Conservation (phyloP, 2,113 vertebrate species). For the Campylomormyrus numenius region DNA sequence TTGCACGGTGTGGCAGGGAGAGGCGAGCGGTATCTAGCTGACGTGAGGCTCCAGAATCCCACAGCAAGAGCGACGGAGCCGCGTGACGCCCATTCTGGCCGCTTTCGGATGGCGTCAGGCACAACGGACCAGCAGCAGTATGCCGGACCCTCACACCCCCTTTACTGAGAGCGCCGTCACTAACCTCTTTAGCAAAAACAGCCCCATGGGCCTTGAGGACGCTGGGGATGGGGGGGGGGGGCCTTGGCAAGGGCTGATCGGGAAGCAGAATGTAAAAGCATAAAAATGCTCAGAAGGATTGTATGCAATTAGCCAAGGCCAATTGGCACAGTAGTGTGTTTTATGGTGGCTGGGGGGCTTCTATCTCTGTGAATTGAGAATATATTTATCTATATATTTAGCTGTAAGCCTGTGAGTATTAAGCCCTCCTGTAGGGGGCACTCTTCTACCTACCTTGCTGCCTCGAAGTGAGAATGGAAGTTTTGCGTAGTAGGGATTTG, state of each 20-base stretch:
- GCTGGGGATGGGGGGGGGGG: background rate
- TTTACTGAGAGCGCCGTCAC: background rate
- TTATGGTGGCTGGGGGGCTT: background rate
- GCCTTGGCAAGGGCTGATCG: background rate
- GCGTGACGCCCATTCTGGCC: background rate
- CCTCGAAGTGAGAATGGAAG: background rate
- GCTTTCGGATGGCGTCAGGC: background rate
- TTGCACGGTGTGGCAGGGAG: background rate
- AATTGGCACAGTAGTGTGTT: background rate
- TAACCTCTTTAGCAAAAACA: background rate
- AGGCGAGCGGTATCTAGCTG: background rate
- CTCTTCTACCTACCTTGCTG: background rate
- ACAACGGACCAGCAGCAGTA: background rate
- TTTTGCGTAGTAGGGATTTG: background rate
- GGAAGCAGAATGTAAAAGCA: background rate
- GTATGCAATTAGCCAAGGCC: background rate
- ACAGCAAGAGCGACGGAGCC: background rate
- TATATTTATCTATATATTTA: background rate
- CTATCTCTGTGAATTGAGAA: background rate
- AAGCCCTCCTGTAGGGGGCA: background rate
- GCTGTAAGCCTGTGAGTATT: background rate
- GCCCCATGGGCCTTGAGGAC: background rate
- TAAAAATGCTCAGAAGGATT: background rate
- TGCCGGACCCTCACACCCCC: background rate
- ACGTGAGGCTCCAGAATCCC: background rate